These are phyloP conservation scores for Heliconius himera DNA, from an alignment of 1,140 invertebrate genomes.

Conservation along the genomic window DNA sequence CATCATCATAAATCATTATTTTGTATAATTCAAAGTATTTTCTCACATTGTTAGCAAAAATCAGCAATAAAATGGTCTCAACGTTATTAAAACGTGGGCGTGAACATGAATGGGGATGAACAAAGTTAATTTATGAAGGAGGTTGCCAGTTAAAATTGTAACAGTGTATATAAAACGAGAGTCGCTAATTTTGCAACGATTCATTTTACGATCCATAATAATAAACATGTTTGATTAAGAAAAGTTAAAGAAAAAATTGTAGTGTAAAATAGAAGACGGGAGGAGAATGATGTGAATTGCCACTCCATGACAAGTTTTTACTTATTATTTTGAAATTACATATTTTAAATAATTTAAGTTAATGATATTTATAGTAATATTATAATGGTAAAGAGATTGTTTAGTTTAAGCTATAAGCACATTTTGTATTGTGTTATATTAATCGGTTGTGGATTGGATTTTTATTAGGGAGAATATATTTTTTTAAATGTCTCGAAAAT, in stretches of 20 bases:
- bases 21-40: neutral
- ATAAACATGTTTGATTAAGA: neutral
- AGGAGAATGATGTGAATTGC: too few relatives aligned
- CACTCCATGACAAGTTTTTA: too few relatives aligned
- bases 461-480: too few relatives aligned
- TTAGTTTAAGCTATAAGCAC: too few relatives aligned
- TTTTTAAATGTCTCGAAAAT: too few relatives aligned
- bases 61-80: neutral
- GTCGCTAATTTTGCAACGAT: neutral
- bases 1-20: neutral
- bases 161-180: neutral
- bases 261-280: too few relatives aligned
- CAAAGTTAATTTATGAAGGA: constrained; percentile 16
- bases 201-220: constrained; percentile 1
- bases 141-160: constrained; percentile 14
- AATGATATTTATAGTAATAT: too few relatives aligned
- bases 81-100: constrained; percentile 18
- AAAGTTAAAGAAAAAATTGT: neutral
- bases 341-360: too few relatives aligned
- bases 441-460: too few relatives aligned
- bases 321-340: too few relatives aligned
- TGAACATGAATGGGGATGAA: constrained; percentile 25
- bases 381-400: too few relatives aligned
- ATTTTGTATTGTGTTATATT: too few relatives aligned
- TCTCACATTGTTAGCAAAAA: neutral